Evolutionary conservation across 2,888 invertebrate species (phyloP).

Genomic region (Bursaphelenchus okinawaensis): DNA sequence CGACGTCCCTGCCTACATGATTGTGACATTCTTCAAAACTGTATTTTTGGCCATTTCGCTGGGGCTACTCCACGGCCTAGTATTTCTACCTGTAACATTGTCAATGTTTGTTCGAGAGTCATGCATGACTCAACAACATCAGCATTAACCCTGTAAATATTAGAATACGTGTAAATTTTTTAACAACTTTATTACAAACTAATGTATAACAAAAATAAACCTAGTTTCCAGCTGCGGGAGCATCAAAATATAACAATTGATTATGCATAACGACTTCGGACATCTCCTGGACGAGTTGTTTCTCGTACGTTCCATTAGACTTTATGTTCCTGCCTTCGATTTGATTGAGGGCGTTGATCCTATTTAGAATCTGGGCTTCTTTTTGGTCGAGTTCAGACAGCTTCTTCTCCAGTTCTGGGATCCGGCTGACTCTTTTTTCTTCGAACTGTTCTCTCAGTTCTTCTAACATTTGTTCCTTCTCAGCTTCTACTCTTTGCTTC

Average conservation of each 20-base stretch:
- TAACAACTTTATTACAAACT: neutral
- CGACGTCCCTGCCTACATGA: slow-evolving; percentile 85
- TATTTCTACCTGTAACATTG: slow-evolving; percentile 68
- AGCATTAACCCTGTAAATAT: neutral
- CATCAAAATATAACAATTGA: slow-evolving; percentile 30
- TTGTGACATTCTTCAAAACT: slow-evolving; percentile 92
- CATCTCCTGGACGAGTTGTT: slow-evolving; percentile 40
- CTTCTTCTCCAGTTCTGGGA: slow-evolving; percentile 3
- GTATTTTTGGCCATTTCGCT: slow-evolving; percentile 71
- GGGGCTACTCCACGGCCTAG: slow-evolving; percentile 76
- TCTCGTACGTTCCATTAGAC: slow-evolving; percentile 38
- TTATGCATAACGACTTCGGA: slow-evolving; percentile 45
- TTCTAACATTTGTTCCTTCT: slow-evolving; percentile 47
- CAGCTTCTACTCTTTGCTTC: slow-evolving; percentile 41
- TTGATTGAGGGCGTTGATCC: slow-evolving; percentile 26
- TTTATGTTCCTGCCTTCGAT: slow-evolving; percentile 29
- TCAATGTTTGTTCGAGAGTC: slow-evolving; percentile 56
- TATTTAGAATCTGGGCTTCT: slow-evolving; percentile 1
- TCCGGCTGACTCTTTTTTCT: neutral
- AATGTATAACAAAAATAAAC: slow-evolving; percentile 6
- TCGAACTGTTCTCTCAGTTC: slow-evolving; percentile 28
- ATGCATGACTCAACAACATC: neutral
- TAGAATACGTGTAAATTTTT: neutral
- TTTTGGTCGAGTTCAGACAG: neutral
- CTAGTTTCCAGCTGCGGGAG: neutral